phyloP scores from a whole-genome alignment of 2,797 vertebrate genomes.

The Anguilla obscura region DNA sequence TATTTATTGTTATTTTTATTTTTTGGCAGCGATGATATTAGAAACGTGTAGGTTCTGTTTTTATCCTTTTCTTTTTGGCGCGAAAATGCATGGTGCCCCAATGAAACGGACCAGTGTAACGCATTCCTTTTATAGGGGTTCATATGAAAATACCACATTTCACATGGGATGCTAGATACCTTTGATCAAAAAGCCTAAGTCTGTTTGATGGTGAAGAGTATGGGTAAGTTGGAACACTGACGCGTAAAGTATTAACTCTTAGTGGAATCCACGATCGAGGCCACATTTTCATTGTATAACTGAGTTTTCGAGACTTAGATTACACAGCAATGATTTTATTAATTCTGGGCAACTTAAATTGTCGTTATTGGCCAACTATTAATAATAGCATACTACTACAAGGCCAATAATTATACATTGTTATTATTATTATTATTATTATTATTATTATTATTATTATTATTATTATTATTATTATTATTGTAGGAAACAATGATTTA shows the following conservation, averaged over 20 bases:
- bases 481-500: no score
- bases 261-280: neutral
- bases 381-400: no score
- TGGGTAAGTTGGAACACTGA: neutral
- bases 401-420: neutral
- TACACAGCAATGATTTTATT: neutral
- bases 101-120: neutral
- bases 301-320: neutral
- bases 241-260: neutral
- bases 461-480: conserved; percentile 8
- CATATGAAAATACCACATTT: neutral
- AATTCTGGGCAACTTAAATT: neutral
- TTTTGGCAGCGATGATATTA: neutral
- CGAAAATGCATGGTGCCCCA: neutral
- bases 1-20: neutral
- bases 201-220: conserved; percentile 1
- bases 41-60: neutral
- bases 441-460: conserved; percentile 11
- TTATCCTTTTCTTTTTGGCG: neutral
- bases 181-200: conserved; percentile 2
- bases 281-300: neutral
- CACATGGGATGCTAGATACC: conserved; percentile 4
- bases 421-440: neutral
- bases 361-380: neutral
- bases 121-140: neutral